phyloP scores from a whole-genome alignment of 2,113 vertebrate genomes.

The Nicator chloris region DNA sequence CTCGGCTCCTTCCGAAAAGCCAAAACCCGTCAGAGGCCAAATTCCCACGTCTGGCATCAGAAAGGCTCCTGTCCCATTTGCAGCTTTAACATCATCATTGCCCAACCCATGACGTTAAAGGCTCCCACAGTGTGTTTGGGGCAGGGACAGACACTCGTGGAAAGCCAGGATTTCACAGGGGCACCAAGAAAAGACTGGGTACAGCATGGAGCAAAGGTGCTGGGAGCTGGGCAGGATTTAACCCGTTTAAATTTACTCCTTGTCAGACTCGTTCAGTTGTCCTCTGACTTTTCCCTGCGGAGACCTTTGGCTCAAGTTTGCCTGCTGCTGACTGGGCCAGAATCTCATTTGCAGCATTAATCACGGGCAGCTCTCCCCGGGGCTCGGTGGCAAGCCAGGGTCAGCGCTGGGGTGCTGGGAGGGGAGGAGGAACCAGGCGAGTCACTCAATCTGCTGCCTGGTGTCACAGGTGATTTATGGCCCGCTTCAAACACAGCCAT shows the following conservation, averaged over 20 bases:
- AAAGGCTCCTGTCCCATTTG: not conserved
- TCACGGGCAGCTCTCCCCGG: not conserved
- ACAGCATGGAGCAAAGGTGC: too few relatives aligned
- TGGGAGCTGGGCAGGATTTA: not conserved
- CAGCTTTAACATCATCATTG: not conserved
- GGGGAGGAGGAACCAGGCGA: not conserved
- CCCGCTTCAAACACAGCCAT: constrained; percentile 32
- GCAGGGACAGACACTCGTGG: not conserved
- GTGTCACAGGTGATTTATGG: constrained; percentile 35
- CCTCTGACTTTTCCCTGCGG: not conserved
- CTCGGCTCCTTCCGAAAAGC: not conserved
- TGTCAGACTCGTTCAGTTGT: not conserved
- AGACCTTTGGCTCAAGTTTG: not conserved
- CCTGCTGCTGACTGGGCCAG: not conserved
- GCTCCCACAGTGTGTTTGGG: fast-evolving
- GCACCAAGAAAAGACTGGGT: fast-evolving
- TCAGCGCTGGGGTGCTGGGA: not conserved
- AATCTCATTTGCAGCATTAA: not conserved
- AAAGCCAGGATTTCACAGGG: not conserved
- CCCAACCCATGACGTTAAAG: not conserved
- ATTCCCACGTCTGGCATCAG: constrained; percentile 45
- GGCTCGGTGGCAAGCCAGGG: not conserved
- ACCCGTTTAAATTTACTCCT: not conserved
- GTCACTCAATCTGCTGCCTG: constrained; percentile 53
- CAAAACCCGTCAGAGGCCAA: not conserved